Conservation (phyloP, 2,113 vertebrate species). For the Tachycineta bicolor region DNA sequence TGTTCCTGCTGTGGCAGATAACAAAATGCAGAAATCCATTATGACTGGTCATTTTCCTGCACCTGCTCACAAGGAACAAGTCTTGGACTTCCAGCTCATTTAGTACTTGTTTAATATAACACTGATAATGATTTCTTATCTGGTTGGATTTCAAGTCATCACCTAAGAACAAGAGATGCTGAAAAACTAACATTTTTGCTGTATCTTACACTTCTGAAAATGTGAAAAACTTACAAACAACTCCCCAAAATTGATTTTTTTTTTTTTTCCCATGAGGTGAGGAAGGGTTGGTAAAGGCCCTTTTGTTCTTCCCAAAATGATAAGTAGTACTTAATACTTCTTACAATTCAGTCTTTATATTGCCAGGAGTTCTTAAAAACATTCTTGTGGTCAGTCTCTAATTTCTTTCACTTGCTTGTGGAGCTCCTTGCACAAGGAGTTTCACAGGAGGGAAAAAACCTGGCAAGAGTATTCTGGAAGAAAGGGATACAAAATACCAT, state of each 20-base stretch:
- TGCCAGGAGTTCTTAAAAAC: constrained; percentile 10
- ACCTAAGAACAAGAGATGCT: background rate
- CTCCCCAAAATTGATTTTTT: background rate
- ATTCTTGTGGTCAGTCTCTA: background rate
- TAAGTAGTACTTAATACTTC: background rate
- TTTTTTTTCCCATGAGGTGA: background rate
- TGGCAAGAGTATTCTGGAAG: background rate
- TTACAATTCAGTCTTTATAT: background rate
- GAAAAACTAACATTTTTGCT: background rate
- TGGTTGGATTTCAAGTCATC: background rate
- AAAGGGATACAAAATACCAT: background rate
- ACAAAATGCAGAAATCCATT: background rate
- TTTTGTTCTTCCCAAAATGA: background rate
- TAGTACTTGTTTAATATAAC: background rate
- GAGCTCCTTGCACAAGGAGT: background rate
- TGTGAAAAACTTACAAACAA: background rate
- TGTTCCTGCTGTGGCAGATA: background rate
- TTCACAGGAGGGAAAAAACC: background rate
- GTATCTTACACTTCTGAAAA: background rate
- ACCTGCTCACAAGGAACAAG: background rate
- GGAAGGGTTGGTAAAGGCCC: background rate
- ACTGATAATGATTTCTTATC: background rate
- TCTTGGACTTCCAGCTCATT: background rate
- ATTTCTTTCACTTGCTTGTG: background rate
- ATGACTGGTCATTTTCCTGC: background rate